Evolutionary conservation across 2,797 vertebrate species (phyloP), one percentile per base, ranked within the genome.

Genomic region (Pangasius macronema): DNA sequence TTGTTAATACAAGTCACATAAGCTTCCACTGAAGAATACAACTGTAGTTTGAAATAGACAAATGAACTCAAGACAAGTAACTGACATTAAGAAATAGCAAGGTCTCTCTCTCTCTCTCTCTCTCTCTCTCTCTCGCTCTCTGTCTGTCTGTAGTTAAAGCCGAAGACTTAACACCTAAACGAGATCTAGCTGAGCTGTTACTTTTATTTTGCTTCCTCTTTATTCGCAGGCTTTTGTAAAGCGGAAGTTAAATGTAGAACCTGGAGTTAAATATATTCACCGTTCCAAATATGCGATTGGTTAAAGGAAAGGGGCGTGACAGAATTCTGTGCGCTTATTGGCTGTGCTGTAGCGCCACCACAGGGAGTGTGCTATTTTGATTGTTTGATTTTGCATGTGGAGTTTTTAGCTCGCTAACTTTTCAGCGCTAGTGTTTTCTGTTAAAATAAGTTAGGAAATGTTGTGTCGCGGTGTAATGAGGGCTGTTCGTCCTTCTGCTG

Each of bases 381-480:
- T 8, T 36, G 51, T 16, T 53, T 55, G 30, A 3, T 36, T 63
- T 51, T 49, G 24, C 13, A 24, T 14, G 3, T 18, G 49, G 49
- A 65, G 0, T 33, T 61, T 49, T 33, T 10, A 5, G 6, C 22
- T 55, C 51, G 11, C 14, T 6, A 33, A 83, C 63, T 33, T 49
- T 49, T 2, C n/a, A 20, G 8, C 16, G 5, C 9, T 20, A 20
- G 27, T 63, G 0, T 20, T 65, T 65, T 20, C 30, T 2, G n/a
- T n/a, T 57, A 18, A 39, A 33, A 33, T 4, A 36, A 84, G 39
- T 82, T 72, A 11, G 22, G 88, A 79, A 65, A 96, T 96, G 94
- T 94, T 93, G 73, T 90, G 36, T 73, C 72, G 89, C 20, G 51
- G 91, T 24, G 39, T 93, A n/a, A 86, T 87, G 5, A 94, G 82